Conservation (phyloP, 1,140 invertebrate species). For the Nymphalis io region DNA sequence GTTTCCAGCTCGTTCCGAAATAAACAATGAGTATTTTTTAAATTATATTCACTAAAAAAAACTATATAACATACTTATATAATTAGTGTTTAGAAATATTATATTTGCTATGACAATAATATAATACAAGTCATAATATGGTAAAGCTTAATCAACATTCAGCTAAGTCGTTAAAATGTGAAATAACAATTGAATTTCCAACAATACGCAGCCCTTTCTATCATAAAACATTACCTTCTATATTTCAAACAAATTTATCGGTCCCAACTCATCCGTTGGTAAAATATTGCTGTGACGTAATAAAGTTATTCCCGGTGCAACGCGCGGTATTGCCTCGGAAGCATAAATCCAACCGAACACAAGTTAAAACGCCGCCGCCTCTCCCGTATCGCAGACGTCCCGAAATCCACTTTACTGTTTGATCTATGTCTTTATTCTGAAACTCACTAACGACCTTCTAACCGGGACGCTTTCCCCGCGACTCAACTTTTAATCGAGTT, state of each 20-base stretch:
- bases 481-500: slow-evolving; percentile 65
- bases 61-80: too few relatives aligned
- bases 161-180: not conserved
- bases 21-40: too few relatives aligned
- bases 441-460: slow-evolving; percentile 50
- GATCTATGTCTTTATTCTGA: slow-evolving; percentile 39
- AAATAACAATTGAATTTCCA: slow-evolving; percentile 2
- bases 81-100: too few relatives aligned
- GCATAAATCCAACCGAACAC: slow-evolving; percentile 33
- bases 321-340: slow-evolving; percentile 25
- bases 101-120: too few relatives aligned
- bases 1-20: too few relatives aligned
- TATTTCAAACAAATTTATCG: slow-evolving; percentile 26
- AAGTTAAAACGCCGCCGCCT: slow-evolving; percentile 25
- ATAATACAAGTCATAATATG: not conserved
- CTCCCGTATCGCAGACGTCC: slow-evolving; percentile 33
- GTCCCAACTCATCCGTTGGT: slow-evolving; percentile 26
- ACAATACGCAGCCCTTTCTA: not conserved
- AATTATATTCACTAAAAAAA: too few relatives aligned
- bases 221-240: slow-evolving; percentile 11
- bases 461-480: slow-evolving; percentile 34
- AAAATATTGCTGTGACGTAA: slow-evolving; percentile 32
- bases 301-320: slow-evolving; percentile 30
- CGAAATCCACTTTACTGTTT: slow-evolving; percentile 38
- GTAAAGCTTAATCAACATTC: not conserved